Evolutionary conservation across 2,113 vertebrate genomes (phyloP), one percentile per base, ranked within the genome.

Genomic region (Nasalis larvatus): DNA sequence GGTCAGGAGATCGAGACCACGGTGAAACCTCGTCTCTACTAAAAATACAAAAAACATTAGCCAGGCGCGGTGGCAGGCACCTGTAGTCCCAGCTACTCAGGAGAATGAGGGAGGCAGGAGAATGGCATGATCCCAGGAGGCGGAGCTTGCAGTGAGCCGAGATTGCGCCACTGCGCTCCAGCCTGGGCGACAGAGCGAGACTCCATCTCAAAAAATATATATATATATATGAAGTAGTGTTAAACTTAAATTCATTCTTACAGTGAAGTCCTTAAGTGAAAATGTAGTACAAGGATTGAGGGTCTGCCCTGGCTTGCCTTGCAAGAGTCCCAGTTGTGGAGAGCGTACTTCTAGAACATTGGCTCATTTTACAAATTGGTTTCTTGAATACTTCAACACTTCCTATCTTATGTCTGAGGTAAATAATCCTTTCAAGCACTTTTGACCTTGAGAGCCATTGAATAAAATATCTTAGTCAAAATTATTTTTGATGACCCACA

Each of bases 401-500:
- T 49, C 42, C 9, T 73, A 30, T 78, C 85, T 96, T 76, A 54
- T 88, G 45, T 63, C 40, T 54, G 78, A 91, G 40, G 23, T 90
- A 21, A 90, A 82, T 82, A 71, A 74, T 81, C 37, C 71, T 84
- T 66, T 35, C 32, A 66, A 84, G 10, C 8, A 96, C 42, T 77
- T 95, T 87, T 83, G 77, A 76, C 8, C 49, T 69, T 56, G 66
- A 74, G 30, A 95, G 16, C 11, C 40, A 89, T 82, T 0, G 4
- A 87, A 37, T 60, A 96, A 95, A 90, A 80, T 90, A 90, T 25
- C 80, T 81, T 60, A 25, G 30, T 91, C 30, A 89, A 77, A 86
- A 69, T 42, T 89, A 30, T 42, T 69, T 93, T 54, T 47, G 74
- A 82, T 83, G 69, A 14, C 27, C 32, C 63, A 77, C 40, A 85